These are phyloP conservation scores for Dryadula phaetusa DNA, from an alignment of 2,888 invertebrate genomes.

Conservation along the genomic window DNA sequence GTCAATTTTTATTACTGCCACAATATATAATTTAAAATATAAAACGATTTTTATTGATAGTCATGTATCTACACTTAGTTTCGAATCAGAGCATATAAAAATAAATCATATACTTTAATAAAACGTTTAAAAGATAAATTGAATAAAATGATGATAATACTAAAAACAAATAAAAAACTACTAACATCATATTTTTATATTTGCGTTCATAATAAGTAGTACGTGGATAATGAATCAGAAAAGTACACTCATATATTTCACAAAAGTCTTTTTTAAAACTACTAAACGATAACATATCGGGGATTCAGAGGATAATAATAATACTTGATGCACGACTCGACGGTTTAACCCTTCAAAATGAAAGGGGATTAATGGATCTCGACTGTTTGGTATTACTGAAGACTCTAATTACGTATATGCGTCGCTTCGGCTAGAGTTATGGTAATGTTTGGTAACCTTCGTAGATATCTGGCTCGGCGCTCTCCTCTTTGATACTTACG, in stretches of 20 bases:
- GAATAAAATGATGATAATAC: not conserved
- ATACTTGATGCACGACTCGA: constrained; percentile 66
- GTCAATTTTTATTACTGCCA: not conserved
- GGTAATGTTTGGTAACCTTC: constrained; percentile 77
- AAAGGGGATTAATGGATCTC: constrained; percentile 77
- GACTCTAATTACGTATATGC: constrained; percentile 78
- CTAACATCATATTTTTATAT: not conserved
- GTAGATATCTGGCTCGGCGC: constrained; percentile 67
- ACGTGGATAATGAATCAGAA: not conserved
- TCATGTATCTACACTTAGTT: not conserved
- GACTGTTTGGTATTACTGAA: constrained; percentile 75
- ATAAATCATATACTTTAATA: not conserved
- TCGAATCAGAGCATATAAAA: not conserved
- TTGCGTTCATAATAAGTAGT: not conserved
- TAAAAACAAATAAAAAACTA: not conserved
- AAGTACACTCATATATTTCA: constrained; percentile 6
- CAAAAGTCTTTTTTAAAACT: constrained; percentile 8
- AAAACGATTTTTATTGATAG: not conserved
- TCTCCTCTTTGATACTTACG: constrained; percentile 80
- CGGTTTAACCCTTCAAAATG: constrained; percentile 73
- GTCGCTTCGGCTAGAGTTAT: constrained; percentile 72
- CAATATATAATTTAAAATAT: not conserved
- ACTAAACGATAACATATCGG: constrained; percentile 20
- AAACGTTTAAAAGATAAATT: not conserved
- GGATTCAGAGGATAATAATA: constrained; percentile 43